Evolutionary conservation across 2,888 invertebrate species (phyloP), one percentile per base, ranked within the genome.

Genomic region (Dicyrtomina minuta): DNA sequence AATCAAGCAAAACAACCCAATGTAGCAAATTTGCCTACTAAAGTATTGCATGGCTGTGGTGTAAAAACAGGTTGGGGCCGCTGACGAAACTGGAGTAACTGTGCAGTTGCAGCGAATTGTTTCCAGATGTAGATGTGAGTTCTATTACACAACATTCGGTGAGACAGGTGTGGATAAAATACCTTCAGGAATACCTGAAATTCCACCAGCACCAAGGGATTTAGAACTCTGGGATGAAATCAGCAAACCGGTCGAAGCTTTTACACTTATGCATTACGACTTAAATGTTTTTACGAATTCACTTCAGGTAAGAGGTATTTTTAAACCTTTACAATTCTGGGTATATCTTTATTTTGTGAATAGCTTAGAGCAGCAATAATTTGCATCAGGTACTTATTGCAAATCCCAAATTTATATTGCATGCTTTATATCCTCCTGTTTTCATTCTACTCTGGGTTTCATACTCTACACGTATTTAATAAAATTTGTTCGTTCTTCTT

Each of bases 261-360:
- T 99, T 82, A 97, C 96, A 0, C 85, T 99, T 60, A 95, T 97
- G 89, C 99, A 99, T 84, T 94, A 99, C 81, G 98, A 98, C 84
- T 86, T 99, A 43, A 96, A 97, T 81, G 95, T 96, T n/a, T 95
- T 93, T 84, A 96, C 96, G 51, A 97, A 96, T 84, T 94, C 95
- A 0, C 81, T 93, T 75, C 91, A 90, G 84, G 90, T 90, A 79
- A 78, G 81, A 24, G 10, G 15, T 22, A 33, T 33, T 33, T 33
- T 8, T 33, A 33, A 33, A n/a, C n/a, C n/a, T n/a, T n/a, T n/a
- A n/a, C n/a, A n/a, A n/a, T n/a, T n/a, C n/a, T n/a, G n/a, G n/a
- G n/a, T n/a, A n/a, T n/a, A n/a, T n/a, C n/a, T n/a, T n/a, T n/a
- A n/a, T n/a, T n/a, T n/a, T n/a, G n/a, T n/a, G n/a, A n/a, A n/a